A percentile compares a stretch with the other conserved stretches of the same genome.
Evolutionary conservation across 2,888 invertebrate genomes (phyloP).

Genomic region (Electrophaes corylata): DNA sequence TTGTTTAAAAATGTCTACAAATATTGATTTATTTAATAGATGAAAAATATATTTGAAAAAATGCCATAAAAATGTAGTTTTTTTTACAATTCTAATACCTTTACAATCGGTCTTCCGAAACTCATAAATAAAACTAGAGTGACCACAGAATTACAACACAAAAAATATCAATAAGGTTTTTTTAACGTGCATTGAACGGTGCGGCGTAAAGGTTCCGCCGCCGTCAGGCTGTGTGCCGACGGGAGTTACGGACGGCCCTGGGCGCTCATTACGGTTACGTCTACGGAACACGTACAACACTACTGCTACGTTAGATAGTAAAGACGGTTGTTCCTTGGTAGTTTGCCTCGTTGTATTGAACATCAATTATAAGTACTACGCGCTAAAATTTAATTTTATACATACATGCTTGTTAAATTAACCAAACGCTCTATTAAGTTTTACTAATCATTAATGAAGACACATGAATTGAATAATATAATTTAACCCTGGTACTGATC

Average conservation of each 20-base stretch:
- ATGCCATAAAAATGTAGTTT: too few species aligned
- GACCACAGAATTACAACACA: neutral
- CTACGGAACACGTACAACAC: conserved; percentile 10
- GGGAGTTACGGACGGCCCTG: neutral
- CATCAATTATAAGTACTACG: neutral
- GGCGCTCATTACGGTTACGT: conserved; percentile 8
- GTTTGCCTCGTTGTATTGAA: neutral
- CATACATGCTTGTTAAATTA: too few species aligned
- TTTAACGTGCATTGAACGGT: neutral
- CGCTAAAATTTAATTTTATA: neutral
- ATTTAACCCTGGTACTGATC: too few species aligned
- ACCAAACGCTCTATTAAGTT: too few species aligned
- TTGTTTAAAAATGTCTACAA: too few species aligned
- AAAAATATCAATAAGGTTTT: neutral
- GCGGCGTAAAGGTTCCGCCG: neutral
- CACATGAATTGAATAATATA: too few species aligned
- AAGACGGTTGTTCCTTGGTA: conserved; percentile 18
- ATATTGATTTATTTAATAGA: too few species aligned
- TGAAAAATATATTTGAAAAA: too few species aligned
- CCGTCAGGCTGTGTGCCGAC: conserved; percentile 8
- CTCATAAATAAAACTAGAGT: conserved; percentile 6
- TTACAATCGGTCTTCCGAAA: conserved; percentile 9
- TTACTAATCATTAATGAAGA: too few species aligned
- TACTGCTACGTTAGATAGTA: conserved; percentile 1
- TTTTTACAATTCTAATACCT: too few species aligned